Evolutionary conservation across 2,888 invertebrate species (phyloP).

Genomic region (Anthophora plumipes): DNA sequence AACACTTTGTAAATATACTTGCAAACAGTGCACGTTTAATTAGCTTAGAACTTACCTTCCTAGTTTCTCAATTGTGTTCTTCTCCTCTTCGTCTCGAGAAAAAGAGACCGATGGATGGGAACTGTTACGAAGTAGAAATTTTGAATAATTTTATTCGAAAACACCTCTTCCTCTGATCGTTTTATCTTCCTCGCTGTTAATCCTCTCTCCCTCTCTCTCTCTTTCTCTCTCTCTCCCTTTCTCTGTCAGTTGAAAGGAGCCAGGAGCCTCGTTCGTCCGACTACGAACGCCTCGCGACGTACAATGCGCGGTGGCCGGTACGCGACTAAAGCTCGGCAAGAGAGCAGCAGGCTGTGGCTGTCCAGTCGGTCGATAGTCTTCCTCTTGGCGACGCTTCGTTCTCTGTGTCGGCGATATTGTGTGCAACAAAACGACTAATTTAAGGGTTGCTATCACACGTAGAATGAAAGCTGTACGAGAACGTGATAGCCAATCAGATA

Average conservation of each 20-base stretch:
- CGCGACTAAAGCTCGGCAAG: constrained; percentile 67
- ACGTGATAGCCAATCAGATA: not conserved
- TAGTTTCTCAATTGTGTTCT: constrained; percentile 21
- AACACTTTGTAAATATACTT: constrained; percentile 7
- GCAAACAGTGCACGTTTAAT: not conserved
- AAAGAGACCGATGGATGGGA: too few species aligned
- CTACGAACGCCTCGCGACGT: constrained; percentile 38
- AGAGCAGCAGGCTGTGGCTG: not conserved
- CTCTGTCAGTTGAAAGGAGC: not conserved
- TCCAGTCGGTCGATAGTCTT: constrained; percentile 34
- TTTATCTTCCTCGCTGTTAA: not conserved
- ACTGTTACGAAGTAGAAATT: not conserved
- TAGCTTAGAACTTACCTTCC: constrained; percentile 32
- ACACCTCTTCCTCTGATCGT: not conserved
- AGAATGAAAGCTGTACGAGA: not conserved
- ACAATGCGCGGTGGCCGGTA: constrained; percentile 67
- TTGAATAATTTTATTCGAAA: not conserved
- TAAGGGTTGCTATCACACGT: constrained; percentile 41
- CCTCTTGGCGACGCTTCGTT: constrained; percentile 17
- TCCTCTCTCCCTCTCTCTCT: not conserved
- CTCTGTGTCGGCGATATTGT: constrained; percentile 13
- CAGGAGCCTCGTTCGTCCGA: constrained; percentile 29
- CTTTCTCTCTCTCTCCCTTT: not conserved
- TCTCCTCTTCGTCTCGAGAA: not conserved
- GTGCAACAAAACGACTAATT: constrained; percentile 28